These are phyloP conservation scores for Steromphala cineraria DNA, from an alignment of 2,888 invertebrate genomes.

Conservation along the genomic window DNA sequence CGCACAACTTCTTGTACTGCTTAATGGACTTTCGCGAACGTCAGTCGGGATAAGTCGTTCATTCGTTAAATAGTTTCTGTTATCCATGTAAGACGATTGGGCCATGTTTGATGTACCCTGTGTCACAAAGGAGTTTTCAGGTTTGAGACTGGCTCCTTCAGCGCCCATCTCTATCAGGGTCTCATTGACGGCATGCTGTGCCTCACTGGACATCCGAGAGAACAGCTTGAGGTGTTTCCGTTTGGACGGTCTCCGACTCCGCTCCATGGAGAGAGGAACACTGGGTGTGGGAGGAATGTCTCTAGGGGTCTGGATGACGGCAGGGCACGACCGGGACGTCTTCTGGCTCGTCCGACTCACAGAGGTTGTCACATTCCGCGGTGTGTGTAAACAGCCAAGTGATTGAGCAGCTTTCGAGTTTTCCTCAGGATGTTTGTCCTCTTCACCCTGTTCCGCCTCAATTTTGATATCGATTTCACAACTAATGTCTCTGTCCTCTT, in stretches of 20 bases:
- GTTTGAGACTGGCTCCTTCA: background rate
- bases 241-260: background rate
- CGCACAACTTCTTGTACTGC: slow-evolving; percentile 10
- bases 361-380: slow-evolving; percentile 39
- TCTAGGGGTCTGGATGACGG: slow-evolving; percentile 39
- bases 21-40: background rate
- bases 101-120: background rate
- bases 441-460: no score
- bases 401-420: background rate
- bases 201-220: slow-evolving; percentile 62
- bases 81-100: background rate
- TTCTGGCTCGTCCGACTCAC: slow-evolving; percentile 46
- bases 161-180: slow-evolving; percentile 56
- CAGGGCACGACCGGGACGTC: slow-evolving; percentile 52
- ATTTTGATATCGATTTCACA: no score
- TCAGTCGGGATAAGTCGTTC: background rate
- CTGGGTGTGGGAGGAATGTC: background rate
- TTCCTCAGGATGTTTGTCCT: no score
- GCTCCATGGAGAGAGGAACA: background rate
- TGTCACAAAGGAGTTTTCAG: background rate
- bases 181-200: slow-evolving; percentile 61
- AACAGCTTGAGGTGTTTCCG: slow-evolving; percentile 39
- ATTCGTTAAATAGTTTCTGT: background rate
- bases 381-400: background rate
- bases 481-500: no score